Percentiles rank a stretch among this genome's conserved stretches.
Conservation (phyloP, 30 jellyfish, hydroid and myxozoan species). For the Pseudorhiza aurosa region DNA sequence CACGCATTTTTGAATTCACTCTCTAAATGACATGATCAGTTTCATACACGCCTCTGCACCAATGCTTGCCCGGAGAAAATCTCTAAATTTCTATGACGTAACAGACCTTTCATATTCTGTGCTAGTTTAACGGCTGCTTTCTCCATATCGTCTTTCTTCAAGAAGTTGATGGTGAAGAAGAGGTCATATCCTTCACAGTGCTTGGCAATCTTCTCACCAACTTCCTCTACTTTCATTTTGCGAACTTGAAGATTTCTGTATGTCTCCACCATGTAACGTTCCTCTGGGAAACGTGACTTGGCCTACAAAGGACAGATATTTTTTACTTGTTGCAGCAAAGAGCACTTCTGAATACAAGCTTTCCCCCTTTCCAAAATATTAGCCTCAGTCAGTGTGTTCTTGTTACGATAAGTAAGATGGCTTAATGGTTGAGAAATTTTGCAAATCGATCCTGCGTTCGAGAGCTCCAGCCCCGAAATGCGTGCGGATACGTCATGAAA, state of each 20-base stretch:
- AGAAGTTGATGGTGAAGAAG: conserved; percentile 4
- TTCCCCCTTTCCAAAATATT: background rate
- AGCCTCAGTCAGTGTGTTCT: background rate
- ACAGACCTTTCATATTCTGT: background rate
- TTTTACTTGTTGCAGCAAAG: background rate
- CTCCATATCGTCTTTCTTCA: conserved; percentile 7
- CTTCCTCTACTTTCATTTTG: conserved; percentile 23
- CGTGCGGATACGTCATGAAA: too few species aligned
- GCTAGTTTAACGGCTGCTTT: background rate
- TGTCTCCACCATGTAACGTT: conserved; percentile 14
- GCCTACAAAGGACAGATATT: background rate
- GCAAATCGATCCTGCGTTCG: too few species aligned
- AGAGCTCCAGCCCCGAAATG: too few species aligned
- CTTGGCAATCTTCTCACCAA: conserved; percentile 26
- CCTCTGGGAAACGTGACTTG: conserved; percentile 12
- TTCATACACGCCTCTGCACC: too few species aligned
- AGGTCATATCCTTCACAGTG: conserved; percentile 22
- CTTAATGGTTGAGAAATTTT: too few species aligned
- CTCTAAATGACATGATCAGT: too few species aligned
- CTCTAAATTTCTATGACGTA: too few species aligned
- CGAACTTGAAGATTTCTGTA: background rate
- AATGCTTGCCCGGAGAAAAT: background rate
- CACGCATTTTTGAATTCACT: too few species aligned
- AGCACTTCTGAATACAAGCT: background rate
- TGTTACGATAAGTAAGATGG: too few species aligned